These are phyloP conservation scores for Urosaurus nigricauda DNA, from an alignment of 2,797 vertebrate genomes.

Conservation along the genomic window DNA sequence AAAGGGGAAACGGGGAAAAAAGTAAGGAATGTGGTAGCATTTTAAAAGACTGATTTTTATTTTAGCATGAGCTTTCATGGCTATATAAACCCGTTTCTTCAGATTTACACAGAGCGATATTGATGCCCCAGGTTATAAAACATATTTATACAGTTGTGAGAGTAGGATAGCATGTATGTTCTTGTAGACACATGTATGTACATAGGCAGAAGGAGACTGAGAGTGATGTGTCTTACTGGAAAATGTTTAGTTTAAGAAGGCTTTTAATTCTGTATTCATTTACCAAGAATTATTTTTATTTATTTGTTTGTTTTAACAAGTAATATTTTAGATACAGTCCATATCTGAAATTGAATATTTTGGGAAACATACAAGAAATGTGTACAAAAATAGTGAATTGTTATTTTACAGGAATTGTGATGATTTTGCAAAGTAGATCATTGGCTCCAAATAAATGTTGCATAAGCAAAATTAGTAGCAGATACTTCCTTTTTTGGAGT, in stretches of 20 bases:
- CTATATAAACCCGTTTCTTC: no score
- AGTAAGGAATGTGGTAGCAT: not conserved
- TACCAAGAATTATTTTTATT: not conserved
- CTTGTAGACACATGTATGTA: not conserved
- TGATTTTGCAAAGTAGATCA: not conserved
- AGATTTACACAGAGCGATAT: no score
- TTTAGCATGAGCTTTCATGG: no score
- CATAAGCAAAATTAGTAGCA: not conserved
- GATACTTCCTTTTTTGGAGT: not conserved
- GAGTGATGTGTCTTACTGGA: not conserved
- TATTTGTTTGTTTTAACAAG: not conserved
- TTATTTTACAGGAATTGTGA: not conserved
- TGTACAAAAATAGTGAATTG: not conserved
- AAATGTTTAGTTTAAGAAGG: not conserved
- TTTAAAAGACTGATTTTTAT: no score
- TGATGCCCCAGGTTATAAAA: no score
- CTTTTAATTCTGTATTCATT: not conserved
- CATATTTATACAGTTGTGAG: no score
- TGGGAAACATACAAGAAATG: not conserved
- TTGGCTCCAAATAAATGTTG: not conserved
- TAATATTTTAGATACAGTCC: not conserved
- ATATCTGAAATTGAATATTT: accelerated
- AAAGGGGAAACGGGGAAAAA: not conserved
- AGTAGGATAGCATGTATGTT: no score
- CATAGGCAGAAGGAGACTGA: not conserved